Evolutionary conservation across 2,888 invertebrate species (phyloP).

Genomic region (Phaedon cochleariae): DNA sequence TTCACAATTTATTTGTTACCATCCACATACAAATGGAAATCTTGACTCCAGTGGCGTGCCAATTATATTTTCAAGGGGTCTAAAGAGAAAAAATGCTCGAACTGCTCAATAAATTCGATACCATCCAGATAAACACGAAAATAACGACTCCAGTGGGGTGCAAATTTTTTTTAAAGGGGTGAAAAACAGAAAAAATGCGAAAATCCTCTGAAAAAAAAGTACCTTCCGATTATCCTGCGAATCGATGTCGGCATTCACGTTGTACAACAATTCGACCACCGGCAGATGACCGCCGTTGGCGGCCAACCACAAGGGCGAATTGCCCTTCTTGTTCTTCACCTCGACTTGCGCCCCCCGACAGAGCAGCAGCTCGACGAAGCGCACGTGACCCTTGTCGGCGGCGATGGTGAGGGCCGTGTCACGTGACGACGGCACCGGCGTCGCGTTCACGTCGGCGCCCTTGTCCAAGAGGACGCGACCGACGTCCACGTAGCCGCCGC

Average conservation of each 20-base stretch:
- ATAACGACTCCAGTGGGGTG: no score
- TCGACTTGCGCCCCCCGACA: slow-evolving; percentile 89
- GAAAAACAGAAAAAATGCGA: no score
- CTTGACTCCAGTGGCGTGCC: no score
- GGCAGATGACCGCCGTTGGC: slow-evolving; percentile 97
- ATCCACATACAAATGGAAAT: no score
- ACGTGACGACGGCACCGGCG: slow-evolving; percentile 96
- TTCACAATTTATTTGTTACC: no score
- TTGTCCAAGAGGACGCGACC: slow-evolving; percentile 94
- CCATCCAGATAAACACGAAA: no score
- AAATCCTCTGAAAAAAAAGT: no score
- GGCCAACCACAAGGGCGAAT: slow-evolving; percentile 97
- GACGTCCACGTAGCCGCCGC: slow-evolving; percentile 98
- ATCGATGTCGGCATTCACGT: slow-evolving; percentile 93
- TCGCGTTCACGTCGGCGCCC: slow-evolving; percentile 98
- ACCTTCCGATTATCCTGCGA: slow-evolving; percentile 96
- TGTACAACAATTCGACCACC: slow-evolving; percentile 93
- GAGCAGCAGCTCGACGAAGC: slow-evolving; percentile 86
- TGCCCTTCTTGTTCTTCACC: slow-evolving; percentile 99
- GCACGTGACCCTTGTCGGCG: slow-evolving; percentile 98
- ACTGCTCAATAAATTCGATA: no score
- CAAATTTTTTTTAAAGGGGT: no score
- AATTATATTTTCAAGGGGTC: no score
- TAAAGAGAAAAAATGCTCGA: no score
- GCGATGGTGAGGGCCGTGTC: slow-evolving; percentile 99